Percentiles rank a stretch among this genome's conserved stretches.
Evolutionary conservation across 2,797 vertebrate genomes (phyloP).

Genomic region (Danio albolineatus): DNA sequence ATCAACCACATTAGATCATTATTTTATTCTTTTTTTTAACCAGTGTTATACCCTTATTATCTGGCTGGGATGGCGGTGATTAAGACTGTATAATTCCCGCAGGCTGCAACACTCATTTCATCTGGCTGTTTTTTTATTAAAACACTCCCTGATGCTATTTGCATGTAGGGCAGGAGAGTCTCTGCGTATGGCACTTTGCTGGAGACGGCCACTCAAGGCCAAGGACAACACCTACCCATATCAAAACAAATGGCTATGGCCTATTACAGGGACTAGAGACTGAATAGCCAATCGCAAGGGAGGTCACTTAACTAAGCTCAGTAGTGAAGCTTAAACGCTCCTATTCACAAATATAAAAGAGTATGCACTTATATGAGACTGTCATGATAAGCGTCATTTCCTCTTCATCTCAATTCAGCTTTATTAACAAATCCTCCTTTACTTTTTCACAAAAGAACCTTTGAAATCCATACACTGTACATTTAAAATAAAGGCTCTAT

Average conservation of each 20-base stretch:
- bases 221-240: conserved; percentile 4
- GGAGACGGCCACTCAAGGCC: conserved; percentile 10
- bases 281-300: not conserved
- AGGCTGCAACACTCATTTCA: conserved; percentile 30
- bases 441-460: too few species aligned
- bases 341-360: not conserved
- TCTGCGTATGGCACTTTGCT: conserved; percentile 23
- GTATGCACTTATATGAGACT: not conserved
- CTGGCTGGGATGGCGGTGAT: conserved; percentile 71
- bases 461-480: too few species aligned
- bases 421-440: too few species aligned
- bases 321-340: not conserved
- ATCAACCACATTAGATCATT: conserved; percentile 76
- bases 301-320: not conserved
- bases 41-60: conserved; percentile 66
- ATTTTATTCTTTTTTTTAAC: conserved; percentile 66
- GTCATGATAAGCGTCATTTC: too few species aligned
- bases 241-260: conserved; percentile 9
- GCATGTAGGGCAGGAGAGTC: conserved; percentile 15
- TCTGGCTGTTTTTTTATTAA: conserved; percentile 27
- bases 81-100: conserved; percentile 65
- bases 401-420: too few species aligned
- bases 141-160: conserved; percentile 42
- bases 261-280: conserved; percentile 31
- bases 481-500: too few species aligned